Base-by-base conservation (phyloP, 1,140 invertebrate species). In the Drosophila yakuba region DNA sequence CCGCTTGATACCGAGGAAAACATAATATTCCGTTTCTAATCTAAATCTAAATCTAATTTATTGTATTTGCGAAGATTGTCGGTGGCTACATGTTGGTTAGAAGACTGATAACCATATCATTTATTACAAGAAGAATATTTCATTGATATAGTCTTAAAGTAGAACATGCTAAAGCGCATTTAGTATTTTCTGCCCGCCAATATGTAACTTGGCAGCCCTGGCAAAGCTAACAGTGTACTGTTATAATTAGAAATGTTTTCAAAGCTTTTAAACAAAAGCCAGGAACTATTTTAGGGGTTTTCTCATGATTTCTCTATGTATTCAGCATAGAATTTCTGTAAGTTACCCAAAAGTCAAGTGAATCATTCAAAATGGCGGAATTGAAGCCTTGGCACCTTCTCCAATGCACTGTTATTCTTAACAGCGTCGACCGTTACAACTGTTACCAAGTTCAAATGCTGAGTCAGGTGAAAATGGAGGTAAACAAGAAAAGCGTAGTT, bases 401-500 rank as follows among this genome's bases (percentile, higher is more conserved):
- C 10, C 5, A n/a, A 1, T 44, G 1, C 11, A 5, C 48, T 48
- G 35, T 43, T 41, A 25, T 2, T 0, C 8, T 38, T 36, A 57
- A 50, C 44, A 51, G 44, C 6, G 12, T 2, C 8, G 4, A 52
- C 17, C 55, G 25, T 61, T 72, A 47, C 5, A 52, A 50, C 35
- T 48, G 36, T 69, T 55, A 35, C n/a, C 15, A 69, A 28, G 38
- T 73, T 73, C 5, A 61, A 73, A 59, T 61, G 69, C 69, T 73
- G 69, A 73, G 35, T 61, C 39, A 61, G 35, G 17, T 28, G 12
- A 55, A 61, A 73, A 73, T 47, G 35, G 36, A 57, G 39, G 61
- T 32, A 71, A 78, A 55, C 61, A 74, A 39, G 39, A 25, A 60
- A 50, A 32, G 20, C 17, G 23, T 52, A 67, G 78, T 73, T 72